phyloP scores from a whole-genome alignment of 2,888 invertebrate species.

The Drosophila ezoana region DNA sequence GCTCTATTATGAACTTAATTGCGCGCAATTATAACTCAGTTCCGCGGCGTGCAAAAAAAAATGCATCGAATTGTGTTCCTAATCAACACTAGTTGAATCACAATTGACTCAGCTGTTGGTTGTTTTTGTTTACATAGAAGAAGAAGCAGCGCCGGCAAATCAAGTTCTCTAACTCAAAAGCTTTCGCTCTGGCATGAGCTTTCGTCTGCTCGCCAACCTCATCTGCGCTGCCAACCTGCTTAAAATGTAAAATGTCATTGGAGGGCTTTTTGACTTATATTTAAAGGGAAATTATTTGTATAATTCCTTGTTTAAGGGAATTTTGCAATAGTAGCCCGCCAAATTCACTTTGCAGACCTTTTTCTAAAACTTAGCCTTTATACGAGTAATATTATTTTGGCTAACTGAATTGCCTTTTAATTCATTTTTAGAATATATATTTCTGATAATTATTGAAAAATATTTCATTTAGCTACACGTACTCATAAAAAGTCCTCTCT shows the following conservation, averaged over 20 bases:
- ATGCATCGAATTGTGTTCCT: neutral
- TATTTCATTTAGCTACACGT: too few species aligned
- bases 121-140: constrained; percentile 57
- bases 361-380: too few species aligned
- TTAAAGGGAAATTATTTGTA: neutral
- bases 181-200: constrained; percentile 18
- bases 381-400: too few species aligned
- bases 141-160: constrained; percentile 49
- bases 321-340: too few species aligned
- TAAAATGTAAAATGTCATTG: neutral
- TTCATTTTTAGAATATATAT: too few species aligned
- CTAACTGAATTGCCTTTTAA: too few species aligned
- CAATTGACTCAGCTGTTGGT: constrained; percentile 49
- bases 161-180: constrained; percentile 13
- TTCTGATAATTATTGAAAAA: too few species aligned
- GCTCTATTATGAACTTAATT: constrained; percentile 38
- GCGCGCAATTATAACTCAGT: constrained; percentile 8
- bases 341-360: too few species aligned
- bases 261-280: neutral
- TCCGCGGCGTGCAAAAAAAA: constrained; percentile 20
- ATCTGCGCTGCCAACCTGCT: constrained; percentile 49
- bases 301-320: too few species aligned
- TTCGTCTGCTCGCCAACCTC: too few species aligned
- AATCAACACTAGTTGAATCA: constrained; percentile 31
- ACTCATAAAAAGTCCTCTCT: too few species aligned